Conservation (phyloP, 2,113 vertebrate species). For the Chaetodon auriga region DNA sequence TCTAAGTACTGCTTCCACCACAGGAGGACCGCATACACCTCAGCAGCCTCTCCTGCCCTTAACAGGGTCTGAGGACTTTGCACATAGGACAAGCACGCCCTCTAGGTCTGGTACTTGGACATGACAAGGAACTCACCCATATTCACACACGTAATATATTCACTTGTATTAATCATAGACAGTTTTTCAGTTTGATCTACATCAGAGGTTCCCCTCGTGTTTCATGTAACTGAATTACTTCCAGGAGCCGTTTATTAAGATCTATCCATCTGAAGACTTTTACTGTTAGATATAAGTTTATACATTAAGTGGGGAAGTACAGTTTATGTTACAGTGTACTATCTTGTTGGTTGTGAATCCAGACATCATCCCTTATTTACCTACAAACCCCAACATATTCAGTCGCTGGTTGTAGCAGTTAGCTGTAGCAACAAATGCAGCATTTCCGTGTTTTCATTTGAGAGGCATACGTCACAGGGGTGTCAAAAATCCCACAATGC, state of each 20-base stretch:
- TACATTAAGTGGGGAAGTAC: neutral
- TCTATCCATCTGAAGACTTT: neutral
- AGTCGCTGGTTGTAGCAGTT: neutral
- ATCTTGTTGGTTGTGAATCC: neutral
- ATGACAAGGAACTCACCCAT: conserved; percentile 19
- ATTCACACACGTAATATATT: neutral
- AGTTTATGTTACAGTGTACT: neutral
- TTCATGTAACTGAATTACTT: neutral
- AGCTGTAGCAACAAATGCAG: neutral
- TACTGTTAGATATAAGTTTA: too few species aligned
- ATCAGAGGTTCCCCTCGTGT: neutral
- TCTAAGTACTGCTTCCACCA: neutral
- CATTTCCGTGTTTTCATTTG: conserved; percentile 70
- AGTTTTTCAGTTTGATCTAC: neutral
- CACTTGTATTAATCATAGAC: neutral
- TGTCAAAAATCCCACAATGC: conserved; percentile 67
- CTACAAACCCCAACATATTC: neutral
- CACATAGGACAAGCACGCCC: conserved; percentile 51
- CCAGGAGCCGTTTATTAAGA: neutral
- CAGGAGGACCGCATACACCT: neutral
- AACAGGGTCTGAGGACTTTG: neutral
- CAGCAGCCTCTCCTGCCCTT: neutral
- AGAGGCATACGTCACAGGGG: conserved; percentile 40
- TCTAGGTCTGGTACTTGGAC: conserved; percentile 38
- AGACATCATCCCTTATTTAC: neutral